Conservation (phyloP, 1,140 invertebrate species). For the Euura saliciscinereae region DNA sequence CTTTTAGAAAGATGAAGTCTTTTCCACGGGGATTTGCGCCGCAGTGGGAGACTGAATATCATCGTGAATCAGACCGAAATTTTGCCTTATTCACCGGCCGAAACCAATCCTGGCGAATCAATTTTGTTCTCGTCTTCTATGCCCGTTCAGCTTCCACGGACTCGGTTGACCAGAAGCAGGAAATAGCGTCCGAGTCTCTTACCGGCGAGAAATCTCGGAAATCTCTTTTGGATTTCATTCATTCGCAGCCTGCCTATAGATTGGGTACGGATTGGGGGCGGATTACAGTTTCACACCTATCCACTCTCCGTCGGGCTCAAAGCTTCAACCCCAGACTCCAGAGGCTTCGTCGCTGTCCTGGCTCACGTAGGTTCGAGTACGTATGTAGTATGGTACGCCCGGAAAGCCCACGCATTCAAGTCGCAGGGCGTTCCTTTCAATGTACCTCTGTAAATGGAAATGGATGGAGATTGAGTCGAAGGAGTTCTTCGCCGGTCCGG, state of each 20-base stretch:
- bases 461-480: constrained; percentile 33
- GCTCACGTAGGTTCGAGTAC: background rate
- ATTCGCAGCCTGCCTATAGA: background rate
- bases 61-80: no score
- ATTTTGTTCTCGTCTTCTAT: no score
- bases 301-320: background rate
- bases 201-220: background rate
- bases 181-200: background rate
- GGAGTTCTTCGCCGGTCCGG: constrained; percentile 18
- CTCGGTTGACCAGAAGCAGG: background rate
- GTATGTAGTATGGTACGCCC: background rate
- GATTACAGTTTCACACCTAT: background rate
- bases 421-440: constrained; percentile 13
- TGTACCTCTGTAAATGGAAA: constrained; percentile 30
- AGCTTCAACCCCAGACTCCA: background rate
- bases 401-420: constrained; percentile 6
- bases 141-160: background rate
- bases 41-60: no score
- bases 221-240: background rate
- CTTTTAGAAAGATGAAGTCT: no score
- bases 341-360: background rate
- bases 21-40: no score
- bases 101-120: no score
- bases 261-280: background rate
- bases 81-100: no score